phyloP scores from a whole-genome alignment of 1,140 invertebrate species.

The Lepidurus arcticus region DNA sequence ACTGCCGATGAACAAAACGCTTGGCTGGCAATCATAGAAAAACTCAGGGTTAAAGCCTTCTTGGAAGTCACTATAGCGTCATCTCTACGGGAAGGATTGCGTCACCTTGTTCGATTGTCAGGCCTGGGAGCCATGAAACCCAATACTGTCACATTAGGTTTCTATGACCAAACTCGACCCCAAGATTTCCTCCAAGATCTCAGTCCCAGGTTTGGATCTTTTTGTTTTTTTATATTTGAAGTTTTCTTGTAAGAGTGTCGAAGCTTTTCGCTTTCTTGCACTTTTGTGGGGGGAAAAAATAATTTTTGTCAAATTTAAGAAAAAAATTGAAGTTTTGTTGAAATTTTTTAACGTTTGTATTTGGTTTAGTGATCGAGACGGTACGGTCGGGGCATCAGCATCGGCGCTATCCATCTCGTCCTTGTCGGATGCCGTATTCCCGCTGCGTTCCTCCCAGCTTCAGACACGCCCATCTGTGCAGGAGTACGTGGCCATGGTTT shows the following conservation, averaged over 20 bases:
- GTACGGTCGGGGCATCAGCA: not conserved
- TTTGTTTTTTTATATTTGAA: not conserved
- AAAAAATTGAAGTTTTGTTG: not conserved
- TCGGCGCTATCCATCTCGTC: not conserved
- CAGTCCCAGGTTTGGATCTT: constrained; percentile 31
- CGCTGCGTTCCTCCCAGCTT: constrained; percentile 41
- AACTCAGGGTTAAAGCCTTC: constrained; percentile 81
- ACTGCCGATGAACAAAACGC: constrained; percentile 64
- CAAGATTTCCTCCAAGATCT: constrained; percentile 62
- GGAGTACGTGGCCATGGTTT: constrained; percentile 86
- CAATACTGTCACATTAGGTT: constrained; percentile 88
- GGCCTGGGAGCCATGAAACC: constrained; percentile 99
- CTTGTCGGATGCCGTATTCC: constrained; percentile 28
- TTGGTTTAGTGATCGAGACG: not conserved
- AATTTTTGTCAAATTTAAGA: no score
- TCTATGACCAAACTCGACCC: constrained; percentile 70
- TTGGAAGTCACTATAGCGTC: constrained; percentile 86
- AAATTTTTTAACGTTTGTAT: not conserved
- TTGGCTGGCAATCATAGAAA: constrained; percentile 80
- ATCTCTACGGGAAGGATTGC: constrained; percentile 78
- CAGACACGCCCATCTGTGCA: constrained; percentile 40
- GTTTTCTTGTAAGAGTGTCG: not conserved
- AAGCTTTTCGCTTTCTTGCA: no score
- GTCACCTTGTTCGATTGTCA: constrained; percentile 83
- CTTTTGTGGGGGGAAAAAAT: no score